A percentile compares a stretch with the other conserved stretches of the same genome.
Conservation (phyloP, 2,113 vertebrate genomes). For the Channa argus region DNA sequence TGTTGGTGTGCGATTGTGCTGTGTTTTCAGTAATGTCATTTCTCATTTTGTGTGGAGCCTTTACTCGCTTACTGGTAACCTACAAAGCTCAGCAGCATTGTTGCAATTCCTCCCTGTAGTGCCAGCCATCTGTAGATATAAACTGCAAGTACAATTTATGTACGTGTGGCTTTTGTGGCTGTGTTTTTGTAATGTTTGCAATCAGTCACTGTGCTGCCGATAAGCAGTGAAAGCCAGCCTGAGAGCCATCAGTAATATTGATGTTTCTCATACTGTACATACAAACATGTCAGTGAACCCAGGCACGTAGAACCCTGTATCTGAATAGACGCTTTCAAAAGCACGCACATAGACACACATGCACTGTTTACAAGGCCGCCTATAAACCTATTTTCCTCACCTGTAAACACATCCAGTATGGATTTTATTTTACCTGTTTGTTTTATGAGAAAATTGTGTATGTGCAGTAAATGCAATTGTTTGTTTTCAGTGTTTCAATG, state of each 20-base stretch:
- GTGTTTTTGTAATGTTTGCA: neutral
- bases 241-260: constrained; percentile 14
- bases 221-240: neutral
- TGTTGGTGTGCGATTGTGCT: constrained; percentile 15
- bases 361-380: constrained; percentile 28
- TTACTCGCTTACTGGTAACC: constrained; percentile 9
- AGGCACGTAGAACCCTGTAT: no score
- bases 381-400: neutral
- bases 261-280: neutral
- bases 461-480: constrained; percentile 5
- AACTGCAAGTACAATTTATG: neutral
- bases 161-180: neutral
- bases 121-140: neutral
- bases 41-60: constrained; percentile 17
- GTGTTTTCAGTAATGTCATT: constrained; percentile 30
- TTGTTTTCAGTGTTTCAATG: constrained; percentile 23
- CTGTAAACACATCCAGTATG: constrained; percentile 35
- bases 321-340: neutral
- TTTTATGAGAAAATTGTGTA: constrained; percentile 30
- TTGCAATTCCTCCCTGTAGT: neutral
- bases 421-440: constrained; percentile 35
- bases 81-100: constrained; percentile 1
- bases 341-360: constrained; percentile 40
- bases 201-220: neutral
- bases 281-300: constrained; percentile 17